Evolutionary conservation across 2,797 vertebrate genomes (phyloP).

Genomic region (Rhodeus uyekii): DNA sequence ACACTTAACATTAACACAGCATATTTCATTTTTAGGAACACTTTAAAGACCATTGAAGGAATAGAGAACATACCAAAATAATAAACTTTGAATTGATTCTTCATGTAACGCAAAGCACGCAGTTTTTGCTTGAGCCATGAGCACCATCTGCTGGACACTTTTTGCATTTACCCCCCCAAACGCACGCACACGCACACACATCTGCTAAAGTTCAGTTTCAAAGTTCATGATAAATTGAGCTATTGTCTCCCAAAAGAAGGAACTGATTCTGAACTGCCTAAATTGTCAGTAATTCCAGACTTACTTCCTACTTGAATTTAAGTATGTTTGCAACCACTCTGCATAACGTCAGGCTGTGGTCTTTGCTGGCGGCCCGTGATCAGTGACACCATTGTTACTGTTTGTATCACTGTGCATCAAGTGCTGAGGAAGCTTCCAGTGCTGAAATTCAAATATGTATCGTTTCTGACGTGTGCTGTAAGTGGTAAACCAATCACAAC

Average conservation of each 20-base stretch:
- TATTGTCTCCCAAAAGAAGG: not conserved
- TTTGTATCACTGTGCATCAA: too few relatives aligned
- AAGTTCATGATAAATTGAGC: not conserved
- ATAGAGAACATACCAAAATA: not conserved
- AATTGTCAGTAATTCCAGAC: not conserved
- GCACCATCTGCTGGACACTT: conserved; percentile 35
- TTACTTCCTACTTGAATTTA: not conserved
- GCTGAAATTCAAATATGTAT: not conserved
- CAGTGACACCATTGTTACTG: not conserved
- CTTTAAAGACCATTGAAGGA: not conserved
- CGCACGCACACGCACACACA: too few relatives aligned
- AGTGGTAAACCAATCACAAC: not conserved
- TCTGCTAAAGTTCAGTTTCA: too few relatives aligned
- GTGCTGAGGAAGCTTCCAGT: not conserved
- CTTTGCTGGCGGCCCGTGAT: not conserved
- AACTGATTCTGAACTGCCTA: not conserved
- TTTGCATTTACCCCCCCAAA: too few relatives aligned
- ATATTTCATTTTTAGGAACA: not conserved
- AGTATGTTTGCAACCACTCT: not conserved
- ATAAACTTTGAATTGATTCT: not conserved
- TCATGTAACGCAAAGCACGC: not conserved
- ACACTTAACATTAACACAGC: conserved; percentile 1
- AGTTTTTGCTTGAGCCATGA: not conserved
- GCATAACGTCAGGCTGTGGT: not conserved
- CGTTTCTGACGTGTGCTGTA: not conserved